Base-by-base conservation (phyloP, 2,113 vertebrate genomes). In the Gobio gobio region DNA sequence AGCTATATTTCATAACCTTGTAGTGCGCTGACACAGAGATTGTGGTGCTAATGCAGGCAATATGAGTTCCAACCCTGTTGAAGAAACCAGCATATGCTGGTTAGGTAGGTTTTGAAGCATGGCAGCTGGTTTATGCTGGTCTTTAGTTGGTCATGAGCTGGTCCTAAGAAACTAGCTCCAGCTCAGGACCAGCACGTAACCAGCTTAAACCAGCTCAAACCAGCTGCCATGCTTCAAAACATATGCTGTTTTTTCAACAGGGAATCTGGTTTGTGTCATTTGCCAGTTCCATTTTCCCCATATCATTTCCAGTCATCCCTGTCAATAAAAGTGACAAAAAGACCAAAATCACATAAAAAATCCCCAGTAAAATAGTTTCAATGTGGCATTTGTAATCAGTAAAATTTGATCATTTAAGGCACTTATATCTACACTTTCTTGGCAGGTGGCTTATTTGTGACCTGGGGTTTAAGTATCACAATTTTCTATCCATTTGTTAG, bases 381-480 rank as follows among this genome's bases (percentile, higher is more conserved):
- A 8, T 22, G 54, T 56, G 3, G 51, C 2, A 76, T 51, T 73
- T 45, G 40, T 73, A 73, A n/a, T 49, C 24, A 54, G 13, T 16
- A 3, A 76, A 18, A 54, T 33, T 9, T 68, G 16, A 68, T 16
- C 4, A n/a, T 1, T 13, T 36, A 70, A 43, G 18, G 16, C 14
- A 22, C 12, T 24, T 40, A 22, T n/a, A 47, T 33, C 43, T 16
- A 18, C 9, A 43, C 33, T 58, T 22, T 59, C 56, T 79, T 58
- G 51, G 75, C 51, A 58, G 47, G 29, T 78, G 51, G 51, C 75
- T 78, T 73, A 47, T 73, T n/a, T 24, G 10, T 3, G 29, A 78
- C 56, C 36, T 24, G 56, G 45, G 22, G 22, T 78, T 14, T 79
- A 26, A 5, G 8, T 7, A 45, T 6, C n/a, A 80, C 7, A 45